Base-by-base conservation (phyloP, 2,888 invertebrate genomes). In the Eupithecia insigniata region DNA sequence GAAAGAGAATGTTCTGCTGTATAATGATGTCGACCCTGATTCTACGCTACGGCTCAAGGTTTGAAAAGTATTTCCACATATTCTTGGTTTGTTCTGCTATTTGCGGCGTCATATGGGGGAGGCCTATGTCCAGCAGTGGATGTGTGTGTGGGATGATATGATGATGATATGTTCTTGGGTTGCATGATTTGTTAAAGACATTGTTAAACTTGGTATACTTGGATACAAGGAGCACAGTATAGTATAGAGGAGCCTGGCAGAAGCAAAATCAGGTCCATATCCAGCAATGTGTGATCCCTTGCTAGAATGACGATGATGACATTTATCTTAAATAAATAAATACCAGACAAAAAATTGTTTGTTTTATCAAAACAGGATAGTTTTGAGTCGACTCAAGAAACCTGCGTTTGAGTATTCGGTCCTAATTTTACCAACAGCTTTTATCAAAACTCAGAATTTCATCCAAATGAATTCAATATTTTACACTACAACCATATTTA, bases 1-100 rank as follows among this genome's bases (percentile, higher is more conserved):
- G 99, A 98, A 98, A 85, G 98, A 99, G 86, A 98, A 98, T 90
- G 97, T 98, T 75, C 87, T 99, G 60, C 95, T 98, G 10, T 98
- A 96, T 86, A 99, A 99, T 92, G 98, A 99, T 93, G 95, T 96
- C 76, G 98, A 98, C 89, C 96, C 97, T 0, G 98, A 98, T 89
- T 96, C 97, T 78, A 98, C 99, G 12, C 92, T 98, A 77, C 95
- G 98, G 75, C 95, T 99, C 30, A 98, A 98, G 96, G 55, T 26
- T 26, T 22, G 0, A 22, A 51, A 22, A 3, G 10, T 22, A 22
- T 46, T 22, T 8, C 22, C 2, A 22, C 22, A 58, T n/a, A 7
- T 58, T 6, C 28, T 58, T 58, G 4, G 28, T 12, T n/a, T n/a
- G 8, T 16, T 46, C 46, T 4, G n/a, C n/a, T n/a, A n/a, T n/a